Conservation (phyloP, 2,797 vertebrate genomes). For the Mycteria americana region DNA sequence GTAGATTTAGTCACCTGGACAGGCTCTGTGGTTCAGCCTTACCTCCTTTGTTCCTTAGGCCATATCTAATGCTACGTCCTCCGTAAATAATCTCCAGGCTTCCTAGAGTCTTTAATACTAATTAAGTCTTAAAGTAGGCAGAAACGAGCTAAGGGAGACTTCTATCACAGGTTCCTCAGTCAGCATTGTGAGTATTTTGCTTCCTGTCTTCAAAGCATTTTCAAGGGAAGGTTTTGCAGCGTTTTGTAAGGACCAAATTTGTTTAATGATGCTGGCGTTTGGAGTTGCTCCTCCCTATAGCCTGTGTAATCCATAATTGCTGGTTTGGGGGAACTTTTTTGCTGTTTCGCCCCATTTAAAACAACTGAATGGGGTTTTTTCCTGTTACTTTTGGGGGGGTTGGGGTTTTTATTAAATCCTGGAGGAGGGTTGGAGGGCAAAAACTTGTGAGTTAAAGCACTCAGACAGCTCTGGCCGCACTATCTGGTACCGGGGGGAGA, state of each 20-base stretch:
- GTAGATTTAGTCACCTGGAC: background rate
- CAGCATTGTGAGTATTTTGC: background rate
- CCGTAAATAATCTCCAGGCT: conserved; percentile 33
- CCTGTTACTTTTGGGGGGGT: rapidly evolving
- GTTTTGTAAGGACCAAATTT: background rate
- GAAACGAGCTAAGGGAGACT: background rate
- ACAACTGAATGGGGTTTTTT: rapidly evolving
- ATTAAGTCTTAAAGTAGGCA: conserved; percentile 30
- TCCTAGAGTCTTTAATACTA: conserved; percentile 42
- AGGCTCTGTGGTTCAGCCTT: background rate
- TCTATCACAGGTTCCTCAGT: background rate
- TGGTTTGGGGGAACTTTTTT: background rate
- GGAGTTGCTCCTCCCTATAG: background rate
- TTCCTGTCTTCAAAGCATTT: background rate
- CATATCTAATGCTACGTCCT: background rate
- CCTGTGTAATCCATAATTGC: background rate
- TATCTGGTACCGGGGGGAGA: rapidly evolving
- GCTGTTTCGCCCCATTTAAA: background rate
- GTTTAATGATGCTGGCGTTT: background rate
- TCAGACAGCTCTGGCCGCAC: rapidly evolving
- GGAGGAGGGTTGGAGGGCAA: background rate
- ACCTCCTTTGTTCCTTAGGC: conserved; percentile 5
- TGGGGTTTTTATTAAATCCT: background rate
- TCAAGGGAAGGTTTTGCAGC: background rate
- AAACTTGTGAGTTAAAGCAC: background rate